phyloP scores from a whole-genome alignment of 2,888 invertebrate species.

The Clusia tigrina region DNA sequence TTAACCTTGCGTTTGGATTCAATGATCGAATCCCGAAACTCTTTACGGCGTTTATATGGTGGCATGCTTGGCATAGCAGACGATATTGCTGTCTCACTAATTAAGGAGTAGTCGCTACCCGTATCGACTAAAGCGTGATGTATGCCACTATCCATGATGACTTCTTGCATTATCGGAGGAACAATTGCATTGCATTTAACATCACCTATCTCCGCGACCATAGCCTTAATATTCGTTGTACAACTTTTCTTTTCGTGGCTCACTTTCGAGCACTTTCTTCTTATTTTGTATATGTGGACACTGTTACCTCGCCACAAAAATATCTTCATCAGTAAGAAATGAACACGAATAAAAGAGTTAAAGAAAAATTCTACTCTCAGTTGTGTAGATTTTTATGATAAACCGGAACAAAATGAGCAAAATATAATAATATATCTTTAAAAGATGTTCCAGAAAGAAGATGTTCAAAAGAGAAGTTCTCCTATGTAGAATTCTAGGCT shows the following conservation, averaged over 20 bases:
- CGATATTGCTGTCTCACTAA: slow-evolving; percentile 21
- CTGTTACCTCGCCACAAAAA: too few relatives aligned
- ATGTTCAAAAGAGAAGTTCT: too few relatives aligned
- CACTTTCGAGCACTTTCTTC: slow-evolving; percentile 16
- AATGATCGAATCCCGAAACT: slow-evolving; percentile 29
- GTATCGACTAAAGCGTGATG: slow-evolving; percentile 20
- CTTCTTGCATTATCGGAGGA: slow-evolving; percentile 26
- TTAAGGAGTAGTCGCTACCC: slow-evolving; percentile 29
- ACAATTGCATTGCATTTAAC: not conserved
- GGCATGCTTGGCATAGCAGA: not conserved
- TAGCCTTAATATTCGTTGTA: slow-evolving; percentile 6
- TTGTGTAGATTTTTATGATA: too few relatives aligned
- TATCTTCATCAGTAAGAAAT: too few relatives aligned
- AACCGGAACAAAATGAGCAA: too few relatives aligned
- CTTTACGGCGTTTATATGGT: slow-evolving; percentile 21
- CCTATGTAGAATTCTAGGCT: too few relatives aligned
- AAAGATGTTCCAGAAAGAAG: too few relatives aligned
- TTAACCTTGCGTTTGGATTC: too few relatives aligned
- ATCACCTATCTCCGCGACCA: not conserved
- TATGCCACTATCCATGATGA: not conserved
- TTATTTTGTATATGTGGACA: too few relatives aligned
- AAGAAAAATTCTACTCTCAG: too few relatives aligned
- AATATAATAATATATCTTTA: too few relatives aligned
- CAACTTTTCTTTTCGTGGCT: slow-evolving; percentile 30
- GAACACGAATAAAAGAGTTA: too few relatives aligned